Percentiles rank a stretch among this genome's conserved stretches.
Conservation (phyloP, 2,888 invertebrate genomes). For the Drosophila yooni region DNA sequence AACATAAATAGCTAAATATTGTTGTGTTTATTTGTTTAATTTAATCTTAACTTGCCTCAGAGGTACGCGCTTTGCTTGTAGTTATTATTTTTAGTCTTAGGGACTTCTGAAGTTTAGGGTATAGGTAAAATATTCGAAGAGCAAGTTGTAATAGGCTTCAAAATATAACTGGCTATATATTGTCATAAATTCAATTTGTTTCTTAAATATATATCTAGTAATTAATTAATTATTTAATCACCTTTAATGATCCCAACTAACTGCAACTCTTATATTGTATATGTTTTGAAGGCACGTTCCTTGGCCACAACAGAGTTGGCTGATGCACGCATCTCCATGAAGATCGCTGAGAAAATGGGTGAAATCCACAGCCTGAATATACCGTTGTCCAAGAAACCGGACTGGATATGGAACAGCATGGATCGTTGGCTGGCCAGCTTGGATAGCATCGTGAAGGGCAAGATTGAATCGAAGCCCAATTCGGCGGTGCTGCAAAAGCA, state of each 20-base stretch:
- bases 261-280: background rate
- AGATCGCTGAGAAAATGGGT: constrained; percentile 97
- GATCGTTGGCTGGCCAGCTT: constrained; percentile 89
- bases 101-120: background rate
- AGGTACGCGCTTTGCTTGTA: too few relatives aligned
- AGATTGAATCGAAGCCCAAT: constrained; percentile 82
- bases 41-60: too few relatives aligned
- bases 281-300: constrained; percentile 90
- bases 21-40: too few relatives aligned
- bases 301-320: constrained; percentile 93
- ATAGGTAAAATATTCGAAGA: too few relatives aligned
- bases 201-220: background rate
- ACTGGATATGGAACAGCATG: constrained; percentile 97
- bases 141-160: background rate
- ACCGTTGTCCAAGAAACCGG: constrained; percentile 97
- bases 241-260: background rate
- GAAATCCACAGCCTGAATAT: constrained; percentile 96
- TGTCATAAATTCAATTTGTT: background rate
- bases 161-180: background rate
- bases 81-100: background rate
- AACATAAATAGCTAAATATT: too few relatives aligned
- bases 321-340: constrained; percentile 91
- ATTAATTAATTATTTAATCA: background rate
- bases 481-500: constrained; percentile 64
- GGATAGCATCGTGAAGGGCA: constrained; percentile 84